Conservation (phyloP, 2,797 vertebrate genomes). For the Acipenser transmontanus region DNA sequence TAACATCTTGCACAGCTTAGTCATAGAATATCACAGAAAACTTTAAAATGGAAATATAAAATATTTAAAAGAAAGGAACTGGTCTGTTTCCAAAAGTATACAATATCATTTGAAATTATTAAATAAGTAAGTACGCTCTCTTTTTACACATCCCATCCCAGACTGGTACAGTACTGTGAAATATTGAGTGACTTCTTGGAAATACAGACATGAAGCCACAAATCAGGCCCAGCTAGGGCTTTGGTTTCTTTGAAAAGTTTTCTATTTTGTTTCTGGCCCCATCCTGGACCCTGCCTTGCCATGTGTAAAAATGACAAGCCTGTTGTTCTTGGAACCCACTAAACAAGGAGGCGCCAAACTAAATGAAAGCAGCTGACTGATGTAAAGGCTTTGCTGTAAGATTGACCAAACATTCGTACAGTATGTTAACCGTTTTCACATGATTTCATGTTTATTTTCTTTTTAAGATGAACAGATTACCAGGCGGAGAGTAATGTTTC, state of each 20-base stretch:
- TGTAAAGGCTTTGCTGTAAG: constrained; percentile 44
- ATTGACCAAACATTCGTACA: constrained; percentile 42
- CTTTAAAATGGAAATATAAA: no score
- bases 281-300: constrained; percentile 43
- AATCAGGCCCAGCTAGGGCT: constrained; percentile 14
- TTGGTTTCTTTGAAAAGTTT: constrained; percentile 33
- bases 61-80: no score
- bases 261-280: constrained; percentile 41
- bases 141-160: no score
- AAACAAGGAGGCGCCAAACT: constrained; percentile 46
- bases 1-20: background rate
- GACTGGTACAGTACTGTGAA: no score
- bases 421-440: constrained; percentile 35
- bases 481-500: constrained; percentile 30
- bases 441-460: constrained; percentile 27
- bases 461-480: constrained; percentile 31
- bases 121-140: no score
- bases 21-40: no score
- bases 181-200: no score
- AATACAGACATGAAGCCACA: background rate
- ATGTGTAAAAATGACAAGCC: constrained; percentile 44
- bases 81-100: no score
- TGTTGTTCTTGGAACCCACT: constrained; percentile 54
- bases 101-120: no score
- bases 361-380: constrained; percentile 55